Evolutionary conservation across 2,113 vertebrate genomes (phyloP), one percentile per base, ranked within the genome.

Genomic region (Phyllostomus hastatus): DNA sequence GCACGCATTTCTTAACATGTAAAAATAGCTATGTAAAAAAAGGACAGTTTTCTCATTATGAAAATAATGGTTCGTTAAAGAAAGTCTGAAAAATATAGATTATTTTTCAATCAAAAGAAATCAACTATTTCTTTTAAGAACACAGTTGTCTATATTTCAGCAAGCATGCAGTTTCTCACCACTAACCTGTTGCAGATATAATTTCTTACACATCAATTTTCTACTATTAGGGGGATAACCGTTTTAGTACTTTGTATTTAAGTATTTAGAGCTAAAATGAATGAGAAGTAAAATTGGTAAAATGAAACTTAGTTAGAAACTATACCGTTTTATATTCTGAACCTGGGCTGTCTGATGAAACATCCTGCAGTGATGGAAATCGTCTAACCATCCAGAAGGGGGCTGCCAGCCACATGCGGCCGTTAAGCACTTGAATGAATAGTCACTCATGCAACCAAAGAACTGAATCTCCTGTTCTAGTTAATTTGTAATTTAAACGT

Each of bases 401-500:
- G 31, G 31, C 26, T 57, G 31, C 80, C 88, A 41, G 43, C 22
- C 43, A 41, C 67, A 8, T 14, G 10, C 61, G 61, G 5, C 3
- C 35, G 7, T 80, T 57, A 85, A 59, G 52, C 33, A 59, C 31
- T 72, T 76, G 14, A 88, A 57, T 76, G 14, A 84, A 50, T n/a
- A 91, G 5, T 76, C 64, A 15, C 31, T 67, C 70, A 5, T 75
- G 7, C 7, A 2, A 1, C 26, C 19, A 41, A 90, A 8, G 46
- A 88, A 75, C 61, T 66, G 33, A 75, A 43, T 70, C 43, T 92
- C 86, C 50, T 48, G 24, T 66, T 75, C 48, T 54, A 73, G 57
- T 66, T 76, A 64, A 64, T 88, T 67, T 90, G 83, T 80, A 15
- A 64, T 83, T 91, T 87, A 75, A 90, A 91, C 93, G 31, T 79